These are phyloP conservation scores for Eumerus sabulonum DNA, from an alignment of 2,888 invertebrate genomes.

Conservation along the genomic window DNA sequence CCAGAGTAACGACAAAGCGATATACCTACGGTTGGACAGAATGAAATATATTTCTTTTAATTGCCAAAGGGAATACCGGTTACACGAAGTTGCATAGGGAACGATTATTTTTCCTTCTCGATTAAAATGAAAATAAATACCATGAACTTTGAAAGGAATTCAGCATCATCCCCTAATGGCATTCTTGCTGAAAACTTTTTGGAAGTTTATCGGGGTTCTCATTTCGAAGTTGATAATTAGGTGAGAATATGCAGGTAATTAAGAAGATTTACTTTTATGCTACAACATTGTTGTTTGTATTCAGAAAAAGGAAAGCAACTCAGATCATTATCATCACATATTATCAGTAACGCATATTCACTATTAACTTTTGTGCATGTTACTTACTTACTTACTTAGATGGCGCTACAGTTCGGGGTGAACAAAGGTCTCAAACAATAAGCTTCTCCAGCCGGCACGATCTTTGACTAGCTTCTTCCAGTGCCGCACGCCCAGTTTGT, in stretches of 20 bases:
- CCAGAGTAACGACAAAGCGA: slow-evolving; percentile 28
- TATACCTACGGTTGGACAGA: slow-evolving; percentile 55
- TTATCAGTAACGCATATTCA: no score
- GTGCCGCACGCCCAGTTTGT: no score
- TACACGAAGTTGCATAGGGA: slow-evolving; percentile 39
- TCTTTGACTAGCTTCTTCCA: no score
- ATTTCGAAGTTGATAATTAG: slow-evolving; percentile 58
- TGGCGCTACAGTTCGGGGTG: no score
- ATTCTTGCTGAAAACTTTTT: slow-evolving; percentile 48
- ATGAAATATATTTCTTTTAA: slow-evolving; percentile 61
- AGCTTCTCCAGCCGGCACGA: no score
- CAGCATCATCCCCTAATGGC: slow-evolving; percentile 29
- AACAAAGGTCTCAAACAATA: no score
- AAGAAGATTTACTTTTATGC: slow-evolving; percentile 42
- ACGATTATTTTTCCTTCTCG: slow-evolving; percentile 42
- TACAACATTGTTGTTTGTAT: no score
- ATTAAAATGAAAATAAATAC: slow-evolving; percentile 52
- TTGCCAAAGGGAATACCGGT: slow-evolving; percentile 60
- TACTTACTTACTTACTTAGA: no score
- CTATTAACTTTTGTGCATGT: no score
- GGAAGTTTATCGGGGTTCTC: slow-evolving; percentile 42
- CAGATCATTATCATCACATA: no score
- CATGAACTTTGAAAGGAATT: slow-evolving; percentile 33
- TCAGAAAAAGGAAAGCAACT: not conserved
- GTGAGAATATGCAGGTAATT: slow-evolving; percentile 65